A percentile compares a stretch with the other conserved stretches of the same genome.
These are phyloP conservation scores for Entomobrya proxima DNA, from an alignment of 2,888 invertebrate species.

Conservation along the genomic window DNA sequence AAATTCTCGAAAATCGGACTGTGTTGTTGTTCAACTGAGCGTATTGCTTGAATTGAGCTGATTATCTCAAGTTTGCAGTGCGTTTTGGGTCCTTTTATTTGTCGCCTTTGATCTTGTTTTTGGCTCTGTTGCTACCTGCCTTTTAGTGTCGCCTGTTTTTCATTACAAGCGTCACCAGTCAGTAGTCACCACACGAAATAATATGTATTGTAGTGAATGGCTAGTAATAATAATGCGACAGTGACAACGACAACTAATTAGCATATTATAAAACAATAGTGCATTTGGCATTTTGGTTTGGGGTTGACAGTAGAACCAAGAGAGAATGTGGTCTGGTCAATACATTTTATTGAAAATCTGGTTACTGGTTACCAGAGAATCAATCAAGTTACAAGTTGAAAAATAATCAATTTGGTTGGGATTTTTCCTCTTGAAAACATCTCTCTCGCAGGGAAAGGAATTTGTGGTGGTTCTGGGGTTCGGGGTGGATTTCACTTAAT, in stretches of 20 bases:
- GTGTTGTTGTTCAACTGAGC: constrained; percentile 31
- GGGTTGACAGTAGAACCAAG: background rate
- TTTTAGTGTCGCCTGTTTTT: background rate
- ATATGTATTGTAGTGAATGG: too few species aligned
- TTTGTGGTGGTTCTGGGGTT: too few species aligned
- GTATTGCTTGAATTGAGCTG: constrained; percentile 47
- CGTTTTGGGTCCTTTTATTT: constrained; percentile 45
- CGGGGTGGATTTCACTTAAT: background rate
- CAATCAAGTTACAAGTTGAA: too few species aligned
- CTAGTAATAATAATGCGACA: too few species aligned
- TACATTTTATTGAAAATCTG: too few species aligned
- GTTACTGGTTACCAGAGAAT: too few species aligned
- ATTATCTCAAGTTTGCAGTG: constrained; percentile 34
- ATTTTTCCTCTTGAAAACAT: too few species aligned
- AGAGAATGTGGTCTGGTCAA: background rate
- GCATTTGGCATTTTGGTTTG: background rate
- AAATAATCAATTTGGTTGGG: too few species aligned
- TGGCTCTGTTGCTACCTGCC: background rate
- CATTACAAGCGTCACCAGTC: background rate
- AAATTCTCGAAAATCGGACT: constrained; percentile 1
- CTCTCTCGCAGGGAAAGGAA: too few species aligned
- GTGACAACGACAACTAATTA: constrained; percentile 39
- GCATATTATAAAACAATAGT: constrained; percentile 58
- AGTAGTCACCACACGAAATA: background rate
- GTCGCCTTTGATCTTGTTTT: background rate